Percentiles rank a stretch among this genome's conserved stretches.
Conservation (phyloP, 1,140 invertebrate species). For the Drosophila nasuta region DNA sequence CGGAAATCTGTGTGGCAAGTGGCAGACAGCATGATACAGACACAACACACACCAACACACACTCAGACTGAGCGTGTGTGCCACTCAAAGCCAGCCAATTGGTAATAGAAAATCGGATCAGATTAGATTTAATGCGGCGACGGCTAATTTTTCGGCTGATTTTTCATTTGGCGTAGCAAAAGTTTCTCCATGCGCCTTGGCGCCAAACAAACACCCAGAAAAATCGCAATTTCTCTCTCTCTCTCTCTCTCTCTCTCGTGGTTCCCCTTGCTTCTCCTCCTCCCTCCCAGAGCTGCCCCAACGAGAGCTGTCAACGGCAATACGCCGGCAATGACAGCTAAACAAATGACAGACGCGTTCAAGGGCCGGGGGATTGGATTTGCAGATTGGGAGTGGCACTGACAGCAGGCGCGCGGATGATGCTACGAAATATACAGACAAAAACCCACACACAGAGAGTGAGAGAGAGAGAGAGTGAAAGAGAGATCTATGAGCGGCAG, state of each 20-base stretch:
- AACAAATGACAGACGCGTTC: constrained; percentile 77
- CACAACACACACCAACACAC: constrained; percentile 4
- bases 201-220: constrained; percentile 20
- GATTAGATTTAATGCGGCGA: constrained; percentile 81
- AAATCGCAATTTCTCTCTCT: neutral
- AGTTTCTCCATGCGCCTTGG: constrained; percentile 29
- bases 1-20: neutral
- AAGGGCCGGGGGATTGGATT: constrained; percentile 34
- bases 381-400: constrained; percentile 41
- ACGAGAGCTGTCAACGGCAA: constrained; percentile 69
- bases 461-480: neutral
- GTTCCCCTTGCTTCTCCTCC: neutral
- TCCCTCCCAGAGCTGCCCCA: neutral
- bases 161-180: constrained; percentile 61
- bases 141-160: constrained; percentile 76
- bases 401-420: constrained; percentile 39
- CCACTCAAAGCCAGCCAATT: constrained; percentile 50
- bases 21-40: constrained; percentile 16
- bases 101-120: constrained; percentile 82
- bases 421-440: constrained; percentile 20
- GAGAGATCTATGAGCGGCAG: constrained; percentile 26
- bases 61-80: constrained; percentile 3
- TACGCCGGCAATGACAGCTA: constrained; percentile 80
- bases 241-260: neutral
- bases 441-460: constrained; percentile 21